Base-by-base conservation (phyloP, 2,797 vertebrate species). In the Tiaroga cobitis region DNA sequence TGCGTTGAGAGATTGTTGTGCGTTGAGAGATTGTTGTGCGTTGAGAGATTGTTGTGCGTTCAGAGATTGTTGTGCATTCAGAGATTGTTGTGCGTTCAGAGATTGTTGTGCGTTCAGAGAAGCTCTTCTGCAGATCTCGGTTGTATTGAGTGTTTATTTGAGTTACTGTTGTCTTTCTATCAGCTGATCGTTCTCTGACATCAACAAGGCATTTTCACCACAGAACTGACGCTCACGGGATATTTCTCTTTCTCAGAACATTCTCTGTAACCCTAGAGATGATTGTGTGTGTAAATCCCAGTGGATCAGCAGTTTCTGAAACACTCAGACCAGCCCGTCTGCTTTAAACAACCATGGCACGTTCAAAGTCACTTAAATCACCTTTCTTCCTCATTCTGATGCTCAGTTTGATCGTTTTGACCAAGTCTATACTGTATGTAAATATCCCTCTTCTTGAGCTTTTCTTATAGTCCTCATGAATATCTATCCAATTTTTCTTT, bases 131-230 rank as follows among this genome's bases (percentile, higher is more conserved):
- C n/a, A 63, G 24, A 26, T 5, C n/a, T 29, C 5, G 1, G 5
- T 16, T 18, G 26, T 63, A 29, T 29, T 3, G 1, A 29, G 61
- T 6, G 2, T 1, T 65, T 65, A 65, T 32, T 63, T 32, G 26
- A 65, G 61, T 65, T 18, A 65, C 61, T 65, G 61, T 65, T 32
- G 26, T 7, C 5, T 65, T 32, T 65, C 15, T 18, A 18, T 65
- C 26, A 16, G 61, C 61, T 32, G 5, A 29, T 16, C 61, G 0
- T 18, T 29, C 39, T 75, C 82, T 87, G 85, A 87, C 56, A 80
- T 86, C 68, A 88, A 85, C 83, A 82, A 85, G 67, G 34, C 84
- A 24, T 86, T 67, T 81, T 51, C 11, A 0, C 59, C n/a, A 61
- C n/a, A 63, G 61, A 29, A 63, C 61, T 29, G 61, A 5, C 13